These are phyloP conservation scores for Drosophila sordidula DNA, from an alignment of 2,888 invertebrate genomes.

Conservation along the genomic window DNA sequence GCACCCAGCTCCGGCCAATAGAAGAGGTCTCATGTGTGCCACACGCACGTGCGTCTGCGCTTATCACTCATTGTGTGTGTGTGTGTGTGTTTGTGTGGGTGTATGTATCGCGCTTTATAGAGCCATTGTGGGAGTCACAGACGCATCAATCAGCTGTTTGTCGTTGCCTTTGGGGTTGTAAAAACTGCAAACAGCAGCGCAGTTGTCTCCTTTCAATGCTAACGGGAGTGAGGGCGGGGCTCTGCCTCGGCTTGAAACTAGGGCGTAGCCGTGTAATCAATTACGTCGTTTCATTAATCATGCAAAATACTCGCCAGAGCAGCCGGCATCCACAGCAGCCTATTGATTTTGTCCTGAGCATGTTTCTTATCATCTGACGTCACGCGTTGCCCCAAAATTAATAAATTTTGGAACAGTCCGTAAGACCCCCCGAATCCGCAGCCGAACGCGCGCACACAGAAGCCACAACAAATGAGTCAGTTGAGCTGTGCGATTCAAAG, in stretches of 20 bases:
- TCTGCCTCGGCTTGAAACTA: constrained; percentile 1
- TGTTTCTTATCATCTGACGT: constrained; percentile 65
- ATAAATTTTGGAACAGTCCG: constrained; percentile 51
- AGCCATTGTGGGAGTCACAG: constrained; percentile 48
- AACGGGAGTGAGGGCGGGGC: neutral
- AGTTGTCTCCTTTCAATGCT: constrained; percentile 21
- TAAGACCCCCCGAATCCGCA: constrained; percentile 1
- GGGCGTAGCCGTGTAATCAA: constrained; percentile 69
- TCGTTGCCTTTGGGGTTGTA: constrained; percentile 47
- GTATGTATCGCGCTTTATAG: constrained; percentile 23
- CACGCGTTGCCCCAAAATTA: constrained; percentile 66
- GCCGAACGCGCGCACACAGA: constrained; percentile 14
- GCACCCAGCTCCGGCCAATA: constrained; percentile 47
- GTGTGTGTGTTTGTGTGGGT: constrained; percentile 14
- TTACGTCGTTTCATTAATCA: constrained; percentile 78
- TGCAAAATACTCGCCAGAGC: constrained; percentile 68
- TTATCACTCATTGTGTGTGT: constrained; percentile 18
- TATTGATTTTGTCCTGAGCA: constrained; percentile 69
- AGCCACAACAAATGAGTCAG: constrained; percentile 11
- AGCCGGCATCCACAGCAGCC: constrained; percentile 23
- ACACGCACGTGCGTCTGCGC: constrained; percentile 50
- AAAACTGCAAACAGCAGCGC: constrained; percentile 48
- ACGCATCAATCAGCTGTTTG: constrained; percentile 73
- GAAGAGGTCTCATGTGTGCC: constrained; percentile 12
- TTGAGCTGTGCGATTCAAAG: constrained; percentile 14